phyloP scores from a whole-genome alignment of 2,113 vertebrate species.

The Centropus unirufus region DNA sequence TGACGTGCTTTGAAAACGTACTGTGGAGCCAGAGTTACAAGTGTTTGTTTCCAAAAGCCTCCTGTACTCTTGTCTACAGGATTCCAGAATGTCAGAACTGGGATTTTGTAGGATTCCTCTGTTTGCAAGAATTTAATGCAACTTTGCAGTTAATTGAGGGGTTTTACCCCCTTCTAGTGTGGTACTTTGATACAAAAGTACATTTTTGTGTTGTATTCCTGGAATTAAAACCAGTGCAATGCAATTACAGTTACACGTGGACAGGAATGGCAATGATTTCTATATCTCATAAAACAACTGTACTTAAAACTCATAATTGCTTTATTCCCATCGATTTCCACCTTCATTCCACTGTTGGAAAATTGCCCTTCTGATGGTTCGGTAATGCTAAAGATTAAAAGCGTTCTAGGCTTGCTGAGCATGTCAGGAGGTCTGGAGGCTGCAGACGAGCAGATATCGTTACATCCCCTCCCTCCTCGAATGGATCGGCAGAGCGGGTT shows the following conservation, averaged over 20 bases:
- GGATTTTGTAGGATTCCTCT: background rate
- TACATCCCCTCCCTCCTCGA: background rate
- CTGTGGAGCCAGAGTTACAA: background rate
- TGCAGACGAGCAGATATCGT: background rate
- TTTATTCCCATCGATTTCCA: constrained; percentile 5
- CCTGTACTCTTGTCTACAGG: background rate
- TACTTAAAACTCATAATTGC: background rate
- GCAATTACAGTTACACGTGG: background rate
- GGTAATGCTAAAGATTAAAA: background rate
- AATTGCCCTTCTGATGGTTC: background rate
- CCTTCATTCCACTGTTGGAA: background rate
- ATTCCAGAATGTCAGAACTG: background rate
- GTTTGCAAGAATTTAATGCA: background rate
- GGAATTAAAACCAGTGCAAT: background rate
- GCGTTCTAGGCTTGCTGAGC: background rate
- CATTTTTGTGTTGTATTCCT: background rate
- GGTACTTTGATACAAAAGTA: background rate
- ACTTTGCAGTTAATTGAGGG: background rate
- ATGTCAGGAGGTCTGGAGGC: background rate
- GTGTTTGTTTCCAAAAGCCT: background rate
- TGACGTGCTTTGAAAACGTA: constrained; percentile 25
- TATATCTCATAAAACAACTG: background rate
- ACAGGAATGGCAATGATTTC: background rate
- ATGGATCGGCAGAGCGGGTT: fast-evolving
- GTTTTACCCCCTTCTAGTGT: background rate